Conservation (phyloP, 2,113 vertebrate genomes). For the Strix uralensis region DNA sequence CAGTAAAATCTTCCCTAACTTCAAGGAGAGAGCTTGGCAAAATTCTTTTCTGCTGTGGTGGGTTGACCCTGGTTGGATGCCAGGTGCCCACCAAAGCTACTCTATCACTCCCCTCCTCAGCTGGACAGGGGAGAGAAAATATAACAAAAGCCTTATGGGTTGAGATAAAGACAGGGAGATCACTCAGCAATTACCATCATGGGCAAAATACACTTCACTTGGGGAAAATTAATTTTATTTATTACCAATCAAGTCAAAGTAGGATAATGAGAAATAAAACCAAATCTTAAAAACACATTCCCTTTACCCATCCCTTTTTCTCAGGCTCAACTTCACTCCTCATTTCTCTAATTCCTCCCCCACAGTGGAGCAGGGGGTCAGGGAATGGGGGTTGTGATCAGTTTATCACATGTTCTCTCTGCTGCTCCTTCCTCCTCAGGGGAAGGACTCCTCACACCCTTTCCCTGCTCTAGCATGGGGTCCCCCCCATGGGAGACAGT, state of each 20-base stretch:
- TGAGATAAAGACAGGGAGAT: not conserved
- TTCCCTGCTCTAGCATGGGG: not conserved
- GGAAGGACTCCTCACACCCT: not conserved
- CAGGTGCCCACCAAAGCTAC: not conserved
- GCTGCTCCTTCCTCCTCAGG: not conserved
- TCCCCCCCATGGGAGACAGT: too few species aligned
- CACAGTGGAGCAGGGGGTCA: accelerated
- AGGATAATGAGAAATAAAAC: not conserved
- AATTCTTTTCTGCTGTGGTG: not conserved
- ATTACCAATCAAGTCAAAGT: not conserved
- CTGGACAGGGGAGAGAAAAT: not conserved
- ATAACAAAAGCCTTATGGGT: not conserved
- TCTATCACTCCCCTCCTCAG: not conserved
- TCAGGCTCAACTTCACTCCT: too few species aligned
- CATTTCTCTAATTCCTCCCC: not conserved
- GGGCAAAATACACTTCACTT: not conserved
- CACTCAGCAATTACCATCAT: not conserved
- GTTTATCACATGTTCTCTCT: not conserved
- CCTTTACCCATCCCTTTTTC: not conserved
- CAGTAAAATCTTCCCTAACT: not conserved
- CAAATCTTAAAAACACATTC: not conserved
- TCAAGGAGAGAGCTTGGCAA: not conserved
- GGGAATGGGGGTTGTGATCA: not conserved
- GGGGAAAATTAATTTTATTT: not conserved
- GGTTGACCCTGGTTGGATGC: not conserved